Percentiles rank a stretch among this genome's conserved stretches.
Conservation (phyloP, 2,797 vertebrate species). For the Oceanodroma leucorhoa region DNA sequence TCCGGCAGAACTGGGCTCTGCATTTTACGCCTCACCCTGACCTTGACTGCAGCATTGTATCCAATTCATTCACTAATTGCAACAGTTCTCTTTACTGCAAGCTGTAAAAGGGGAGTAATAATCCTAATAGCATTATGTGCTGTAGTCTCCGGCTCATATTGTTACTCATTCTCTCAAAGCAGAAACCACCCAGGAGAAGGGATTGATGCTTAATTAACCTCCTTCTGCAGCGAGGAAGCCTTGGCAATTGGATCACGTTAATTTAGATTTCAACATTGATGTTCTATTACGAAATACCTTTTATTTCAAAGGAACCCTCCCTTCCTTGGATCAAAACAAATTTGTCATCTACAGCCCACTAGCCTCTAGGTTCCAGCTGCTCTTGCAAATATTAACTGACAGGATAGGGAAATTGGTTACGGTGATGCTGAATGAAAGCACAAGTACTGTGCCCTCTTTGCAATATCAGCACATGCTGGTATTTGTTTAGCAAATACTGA, state of each 20-base stretch:
- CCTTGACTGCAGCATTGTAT: neutral
- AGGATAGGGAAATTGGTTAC: neutral
- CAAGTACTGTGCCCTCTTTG: neutral
- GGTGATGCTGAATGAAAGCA: neutral
- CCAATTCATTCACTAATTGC: slow-evolving; percentile 14
- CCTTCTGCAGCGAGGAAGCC: neutral
- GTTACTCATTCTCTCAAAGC: slow-evolving; percentile 3
- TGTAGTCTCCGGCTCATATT: neutral
- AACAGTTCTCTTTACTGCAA: neutral
- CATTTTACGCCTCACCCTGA: neutral
- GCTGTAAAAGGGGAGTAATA: neutral
- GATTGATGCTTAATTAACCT: slow-evolving; percentile 3
- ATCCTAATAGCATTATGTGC: neutral
- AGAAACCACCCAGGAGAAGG: neutral
- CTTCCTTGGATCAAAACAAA: neutral
- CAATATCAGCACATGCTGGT: neutral
- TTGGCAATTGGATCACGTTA: neutral
- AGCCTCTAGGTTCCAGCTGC: neutral
- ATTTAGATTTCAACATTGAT: neutral
- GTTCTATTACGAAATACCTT: neutral
- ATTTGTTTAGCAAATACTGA: neutral
- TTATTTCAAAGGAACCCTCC: neutral
- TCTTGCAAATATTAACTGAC: neutral
- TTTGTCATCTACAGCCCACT: neutral
- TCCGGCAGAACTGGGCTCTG: neutral